A percentile compares a stretch with the other conserved stretches of the same genome.
These are phyloP conservation scores for Petrophora chlorosata DNA, from an alignment of 2,888 invertebrate genomes.

Conservation along the genomic window DNA sequence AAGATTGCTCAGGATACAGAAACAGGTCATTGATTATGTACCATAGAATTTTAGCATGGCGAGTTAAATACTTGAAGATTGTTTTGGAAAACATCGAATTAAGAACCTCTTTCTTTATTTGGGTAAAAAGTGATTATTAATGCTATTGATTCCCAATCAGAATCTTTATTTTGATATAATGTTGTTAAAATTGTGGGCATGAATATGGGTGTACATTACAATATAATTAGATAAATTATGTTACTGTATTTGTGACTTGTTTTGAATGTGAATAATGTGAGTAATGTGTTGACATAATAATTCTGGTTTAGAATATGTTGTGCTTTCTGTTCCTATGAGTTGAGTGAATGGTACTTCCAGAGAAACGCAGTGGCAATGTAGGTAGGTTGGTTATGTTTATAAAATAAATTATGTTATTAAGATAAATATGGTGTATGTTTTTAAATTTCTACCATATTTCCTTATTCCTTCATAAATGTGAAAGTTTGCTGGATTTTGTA, in stretches of 20 bases:
- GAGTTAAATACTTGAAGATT: no score
- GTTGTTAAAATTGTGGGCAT: no score
- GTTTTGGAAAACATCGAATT: no score
- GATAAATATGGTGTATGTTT: constrained; percentile 19
- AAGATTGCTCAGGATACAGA: no score
- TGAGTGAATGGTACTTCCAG: constrained; percentile 53
- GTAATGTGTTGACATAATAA: constrained; percentile 3
- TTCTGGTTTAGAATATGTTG: constrained; percentile 10
- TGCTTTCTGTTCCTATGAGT: constrained; percentile 32
- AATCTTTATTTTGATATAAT: no score
- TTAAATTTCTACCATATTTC: neutral
- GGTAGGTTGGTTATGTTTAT: constrained; percentile 55
- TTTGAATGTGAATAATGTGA: constrained; percentile 3
- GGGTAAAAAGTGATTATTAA: no score
- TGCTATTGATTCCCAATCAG: no score
- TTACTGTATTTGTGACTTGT: constrained; percentile 7
- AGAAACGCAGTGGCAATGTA: constrained; percentile 69
- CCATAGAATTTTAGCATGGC: no score
- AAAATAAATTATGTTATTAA: constrained; percentile 63
- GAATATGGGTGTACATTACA: constrained; percentile 10
- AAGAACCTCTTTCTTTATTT: no score
- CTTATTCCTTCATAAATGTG: neutral
- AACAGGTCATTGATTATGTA: no score
- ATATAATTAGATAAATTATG: constrained; percentile 3
- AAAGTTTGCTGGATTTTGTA: neutral